Conservation (phyloP, 2,888 invertebrate genomes). For the Melikaiella ostensackeni region DNA sequence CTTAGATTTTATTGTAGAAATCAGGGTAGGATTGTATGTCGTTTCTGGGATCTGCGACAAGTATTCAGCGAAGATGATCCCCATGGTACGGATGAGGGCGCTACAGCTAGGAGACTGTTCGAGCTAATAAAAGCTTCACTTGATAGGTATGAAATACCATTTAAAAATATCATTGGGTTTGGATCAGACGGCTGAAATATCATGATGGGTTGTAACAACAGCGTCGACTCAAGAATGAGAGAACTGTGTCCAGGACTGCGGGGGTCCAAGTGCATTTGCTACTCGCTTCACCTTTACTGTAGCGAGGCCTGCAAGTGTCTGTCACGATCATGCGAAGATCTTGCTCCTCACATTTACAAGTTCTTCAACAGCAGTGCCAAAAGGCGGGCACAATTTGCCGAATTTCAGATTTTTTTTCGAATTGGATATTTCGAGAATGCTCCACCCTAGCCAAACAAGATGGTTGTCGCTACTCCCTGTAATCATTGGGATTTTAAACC, state of each 20-base stretch:
- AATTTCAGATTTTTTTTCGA: slow-evolving; percentile 59
- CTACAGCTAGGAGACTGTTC: slow-evolving; percentile 50
- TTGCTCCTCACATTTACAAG: slow-evolving; percentile 62
- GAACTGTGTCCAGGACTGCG: slow-evolving; percentile 53
- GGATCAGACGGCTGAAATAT: slow-evolving; percentile 57
- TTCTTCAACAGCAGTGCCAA: slow-evolving; percentile 58
- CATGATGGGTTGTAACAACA: slow-evolving; percentile 64
- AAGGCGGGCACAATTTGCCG: slow-evolving; percentile 50
- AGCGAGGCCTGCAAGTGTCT: slow-evolving; percentile 64
- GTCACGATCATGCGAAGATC: slow-evolving; percentile 61
- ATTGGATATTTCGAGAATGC: slow-evolving; percentile 55
- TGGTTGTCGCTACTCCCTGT: slow-evolving; percentile 63
- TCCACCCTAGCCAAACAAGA: slow-evolving; percentile 62
- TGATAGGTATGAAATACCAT: slow-evolving; percentile 39
- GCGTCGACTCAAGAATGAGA: slow-evolving; percentile 58
- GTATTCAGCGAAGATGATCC: slow-evolving; percentile 47
- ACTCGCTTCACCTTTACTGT: slow-evolving; percentile 66
- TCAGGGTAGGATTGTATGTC: too few relatives aligned
- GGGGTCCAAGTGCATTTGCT: slow-evolving; percentile 63
- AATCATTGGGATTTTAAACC: slow-evolving; percentile 61
- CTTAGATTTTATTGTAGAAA: too few relatives aligned
- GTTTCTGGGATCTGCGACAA: slow-evolving; percentile 55
- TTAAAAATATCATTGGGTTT: slow-evolving; percentile 64
- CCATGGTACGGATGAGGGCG: slow-evolving; percentile 39
- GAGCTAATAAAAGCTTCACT: slow-evolving; percentile 48